Evolutionary conservation across 2,113 vertebrate genomes (phyloP).

Genomic region (Cyprinodon brontotheroides): DNA sequence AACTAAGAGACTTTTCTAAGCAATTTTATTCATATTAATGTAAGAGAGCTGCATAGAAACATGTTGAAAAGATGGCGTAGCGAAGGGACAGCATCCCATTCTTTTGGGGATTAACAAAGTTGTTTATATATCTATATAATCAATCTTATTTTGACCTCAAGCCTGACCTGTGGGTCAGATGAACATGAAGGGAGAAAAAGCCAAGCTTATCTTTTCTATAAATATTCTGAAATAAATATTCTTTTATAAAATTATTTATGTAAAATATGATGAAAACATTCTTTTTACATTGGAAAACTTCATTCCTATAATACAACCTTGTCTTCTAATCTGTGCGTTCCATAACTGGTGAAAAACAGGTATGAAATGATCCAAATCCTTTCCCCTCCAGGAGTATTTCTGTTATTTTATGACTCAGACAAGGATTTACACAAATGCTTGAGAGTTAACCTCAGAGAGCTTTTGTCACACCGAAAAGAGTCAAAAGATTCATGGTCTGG

Average conservation of each 20-base stretch:
- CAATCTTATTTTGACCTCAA: neutral
- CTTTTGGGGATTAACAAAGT: neutral
- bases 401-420: slow-evolving; percentile 34
- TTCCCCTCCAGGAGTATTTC: neutral
- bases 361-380: neutral
- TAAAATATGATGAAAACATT: neutral
- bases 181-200: neutral
- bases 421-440: slow-evolving; percentile 36
- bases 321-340: neutral
- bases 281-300: neutral
- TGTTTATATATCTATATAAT: neutral
- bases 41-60: neutral
- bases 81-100: neutral
- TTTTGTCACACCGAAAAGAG: neutral
- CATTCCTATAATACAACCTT: neutral
- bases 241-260: neutral
- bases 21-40: neutral
- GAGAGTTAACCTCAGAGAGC: slow-evolving; percentile 11
- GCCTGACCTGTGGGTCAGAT: neutral
- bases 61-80: neutral
- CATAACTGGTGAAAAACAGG: neutral
- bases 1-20: neutral
- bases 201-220: neutral
- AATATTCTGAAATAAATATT: neutral
- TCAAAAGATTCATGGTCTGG: neutral